Evolutionary conservation across 2,797 vertebrate genomes (phyloP).

Genomic region (Gila robusta): DNA sequence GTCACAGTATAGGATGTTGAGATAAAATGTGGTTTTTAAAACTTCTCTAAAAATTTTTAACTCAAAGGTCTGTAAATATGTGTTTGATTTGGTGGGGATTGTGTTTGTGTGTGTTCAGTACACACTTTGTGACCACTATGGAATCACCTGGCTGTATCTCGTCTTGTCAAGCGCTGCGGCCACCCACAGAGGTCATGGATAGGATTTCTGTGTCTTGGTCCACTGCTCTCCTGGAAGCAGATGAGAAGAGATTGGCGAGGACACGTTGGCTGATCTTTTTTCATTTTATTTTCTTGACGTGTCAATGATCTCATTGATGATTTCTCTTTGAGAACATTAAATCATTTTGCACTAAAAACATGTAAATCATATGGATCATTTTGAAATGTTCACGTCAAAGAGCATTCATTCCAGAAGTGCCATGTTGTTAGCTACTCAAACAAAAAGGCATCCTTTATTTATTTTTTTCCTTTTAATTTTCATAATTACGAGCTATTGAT

Average conservation of each 20-base stretch:
- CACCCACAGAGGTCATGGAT: conserved; percentile 40
- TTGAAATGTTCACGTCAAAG: conserved; percentile 38
- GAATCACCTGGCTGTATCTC: conserved; percentile 31
- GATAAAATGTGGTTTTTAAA: background rate
- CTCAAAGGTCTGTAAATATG: conserved; percentile 26
- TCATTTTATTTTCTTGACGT: conserved; percentile 2
- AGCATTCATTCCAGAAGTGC: background rate
- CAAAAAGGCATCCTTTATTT: background rate
- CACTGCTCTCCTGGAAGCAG: conserved; percentile 10
- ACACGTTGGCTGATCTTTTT: conserved; percentile 27
- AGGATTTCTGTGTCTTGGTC: conserved; percentile 24
- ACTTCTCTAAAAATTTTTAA: background rate
- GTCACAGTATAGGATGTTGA: background rate
- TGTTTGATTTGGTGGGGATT: background rate
- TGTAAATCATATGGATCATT: conserved; percentile 36
- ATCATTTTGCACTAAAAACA: background rate
- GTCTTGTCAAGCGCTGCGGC: background rate
- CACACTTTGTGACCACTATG: conserved; percentile 1
- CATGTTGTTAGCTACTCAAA: background rate
- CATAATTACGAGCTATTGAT: background rate
- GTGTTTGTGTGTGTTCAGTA: conserved; percentile 29
- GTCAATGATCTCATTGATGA: conserved; percentile 38
- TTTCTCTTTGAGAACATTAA: conserved; percentile 29
- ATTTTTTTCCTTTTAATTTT: background rate
- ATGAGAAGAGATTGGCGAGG: conserved; percentile 20